Evolutionary conservation across 1,140 invertebrate genomes (phyloP).

Genomic region (Drosophila mauritiana): DNA sequence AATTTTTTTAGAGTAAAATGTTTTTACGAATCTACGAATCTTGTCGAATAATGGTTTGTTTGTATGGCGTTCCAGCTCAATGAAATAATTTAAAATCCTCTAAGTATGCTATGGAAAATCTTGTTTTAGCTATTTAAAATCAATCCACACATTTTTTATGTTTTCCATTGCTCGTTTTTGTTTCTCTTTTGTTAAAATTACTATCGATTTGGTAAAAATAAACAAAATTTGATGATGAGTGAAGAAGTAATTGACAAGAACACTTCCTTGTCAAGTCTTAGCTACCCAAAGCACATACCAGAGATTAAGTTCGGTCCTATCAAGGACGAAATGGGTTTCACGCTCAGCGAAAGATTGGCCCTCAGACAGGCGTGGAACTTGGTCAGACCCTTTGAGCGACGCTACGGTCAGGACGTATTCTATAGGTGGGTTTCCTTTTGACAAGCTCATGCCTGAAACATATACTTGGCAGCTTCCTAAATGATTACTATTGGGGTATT

Average conservation of each 20-base stretch:
- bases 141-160: not conserved
- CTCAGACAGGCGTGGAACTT: conserved; percentile 52
- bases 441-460: not conserved
- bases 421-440: conserved; percentile 13
- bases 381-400: conserved; percentile 43
- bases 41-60: too few relatives aligned
- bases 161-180: not conserved
- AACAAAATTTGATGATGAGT: conserved; percentile 18
- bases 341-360: conserved; percentile 48
- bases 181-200: not conserved
- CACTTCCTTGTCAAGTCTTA: not conserved
- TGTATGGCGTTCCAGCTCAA: too few relatives aligned
- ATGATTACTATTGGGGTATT: conserved; percentile 32
- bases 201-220: not conserved
- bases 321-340: conserved; percentile 50
- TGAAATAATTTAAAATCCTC: not conserved
- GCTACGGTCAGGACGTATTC: conserved; percentile 48
- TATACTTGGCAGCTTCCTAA: conserved; percentile 37
- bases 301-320: conserved; percentile 35
- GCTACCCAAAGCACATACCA: conserved; percentile 51
- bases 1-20: too few relatives aligned
- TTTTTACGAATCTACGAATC: too few relatives aligned
- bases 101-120: conserved; percentile 15
- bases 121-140: not conserved
- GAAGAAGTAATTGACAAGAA: not conserved